Evolutionary conservation across 2,113 vertebrate species (phyloP).

Genomic region (Pomatorhinus ruficollis): DNA sequence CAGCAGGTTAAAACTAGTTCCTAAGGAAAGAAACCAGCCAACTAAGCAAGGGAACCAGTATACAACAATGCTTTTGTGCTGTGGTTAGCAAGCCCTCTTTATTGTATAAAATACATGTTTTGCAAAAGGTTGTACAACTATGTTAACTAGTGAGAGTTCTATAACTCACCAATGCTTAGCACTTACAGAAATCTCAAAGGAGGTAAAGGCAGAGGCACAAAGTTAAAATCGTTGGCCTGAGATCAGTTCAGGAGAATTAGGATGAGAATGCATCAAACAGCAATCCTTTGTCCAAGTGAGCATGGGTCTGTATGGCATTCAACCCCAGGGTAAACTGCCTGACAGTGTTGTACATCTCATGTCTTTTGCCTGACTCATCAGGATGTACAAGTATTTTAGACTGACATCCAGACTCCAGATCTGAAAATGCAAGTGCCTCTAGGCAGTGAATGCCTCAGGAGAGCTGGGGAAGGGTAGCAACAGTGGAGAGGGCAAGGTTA

Average conservation of each 20-base stretch:
- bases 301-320: neutral
- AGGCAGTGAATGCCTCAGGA: neutral
- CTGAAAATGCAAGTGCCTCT: neutral
- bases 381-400: neutral
- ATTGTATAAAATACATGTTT: neutral
- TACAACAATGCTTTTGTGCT: neutral
- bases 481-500: neutral
- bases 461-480: neutral
- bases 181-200: neutral
- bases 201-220: neutral
- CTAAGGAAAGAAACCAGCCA: neutral
- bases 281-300: neutral
- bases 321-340: neutral
- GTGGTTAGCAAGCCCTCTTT: neutral
- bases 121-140: neutral
- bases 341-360: rapidly evolving
- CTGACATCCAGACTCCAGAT: neutral
- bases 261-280: neutral
- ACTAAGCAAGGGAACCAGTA: neutral
- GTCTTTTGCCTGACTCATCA: neutral
- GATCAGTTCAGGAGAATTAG: neutral
- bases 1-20: neutral
- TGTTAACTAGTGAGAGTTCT: neutral
- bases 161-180: neutral
- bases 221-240: neutral